Conservation (phyloP, 1,140 invertebrate genomes). For the Macrobrachium rosenbergii region DNA sequence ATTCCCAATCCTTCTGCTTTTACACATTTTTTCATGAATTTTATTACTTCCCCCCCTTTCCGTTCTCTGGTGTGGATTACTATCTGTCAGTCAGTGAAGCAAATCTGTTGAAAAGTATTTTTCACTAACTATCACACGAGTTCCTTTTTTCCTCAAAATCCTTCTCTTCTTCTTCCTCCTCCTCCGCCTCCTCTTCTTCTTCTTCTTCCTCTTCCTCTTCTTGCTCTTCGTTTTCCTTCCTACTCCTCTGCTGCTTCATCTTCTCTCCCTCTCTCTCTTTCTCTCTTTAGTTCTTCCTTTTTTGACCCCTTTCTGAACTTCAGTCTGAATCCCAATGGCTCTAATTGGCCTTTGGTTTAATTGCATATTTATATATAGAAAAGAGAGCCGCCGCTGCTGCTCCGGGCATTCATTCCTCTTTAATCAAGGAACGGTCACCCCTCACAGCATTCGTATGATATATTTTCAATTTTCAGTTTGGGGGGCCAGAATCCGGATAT, state of each 20-base stretch:
- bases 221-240: no score
- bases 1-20: constrained; percentile 64
- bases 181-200: no score
- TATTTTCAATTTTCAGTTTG: constrained; percentile 62
- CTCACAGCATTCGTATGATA: constrained; percentile 57
- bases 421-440: constrained; percentile 52
- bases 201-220: no score
- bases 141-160: no score
- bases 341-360: constrained; percentile 57
- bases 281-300: constrained; percentile 48
- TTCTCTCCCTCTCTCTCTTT: constrained; percentile 35
- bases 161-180: no score
- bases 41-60: constrained; percentile 57
- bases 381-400: constrained; percentile 27
- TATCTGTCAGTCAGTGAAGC: constrained; percentile 57
- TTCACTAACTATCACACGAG: constrained; percentile 50
- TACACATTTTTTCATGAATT: constrained; percentile 63
- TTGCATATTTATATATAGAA: constrained; percentile 62
- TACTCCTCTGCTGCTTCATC: no score
- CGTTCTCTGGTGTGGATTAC: constrained; percentile 61
- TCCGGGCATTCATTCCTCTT: constrained; percentile 51
- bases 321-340: constrained; percentile 11
- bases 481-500: constrained; percentile 60
- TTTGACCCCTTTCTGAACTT: neutral
- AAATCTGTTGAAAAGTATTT: constrained; percentile 61